A percentile compares a stretch with the other conserved stretches of the same genome.
phyloP scores from a whole-genome alignment of 2,797 vertebrate genomes.

The Halcyon badia region DNA sequence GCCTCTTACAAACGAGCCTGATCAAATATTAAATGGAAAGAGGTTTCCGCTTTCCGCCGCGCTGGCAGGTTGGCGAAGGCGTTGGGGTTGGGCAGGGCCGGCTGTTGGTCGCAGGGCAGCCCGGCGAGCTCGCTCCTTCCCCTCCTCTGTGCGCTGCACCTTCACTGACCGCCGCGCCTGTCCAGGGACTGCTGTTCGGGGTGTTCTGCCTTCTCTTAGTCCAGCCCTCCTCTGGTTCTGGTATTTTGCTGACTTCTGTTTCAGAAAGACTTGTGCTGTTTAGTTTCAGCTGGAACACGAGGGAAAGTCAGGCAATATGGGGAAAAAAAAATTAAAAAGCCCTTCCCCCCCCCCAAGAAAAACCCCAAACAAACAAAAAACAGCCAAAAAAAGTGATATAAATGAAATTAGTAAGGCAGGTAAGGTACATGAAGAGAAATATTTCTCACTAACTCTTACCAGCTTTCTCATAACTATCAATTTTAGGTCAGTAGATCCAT shows the following conservation, averaged over 20 bases:
- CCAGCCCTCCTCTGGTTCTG: rapidly evolving
- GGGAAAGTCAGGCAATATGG: background rate
- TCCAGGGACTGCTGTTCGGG: rapidly evolving
- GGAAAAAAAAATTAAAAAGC: background rate
- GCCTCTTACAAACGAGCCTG: background rate
- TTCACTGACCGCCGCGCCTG: rapidly evolving
- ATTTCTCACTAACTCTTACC: background rate
- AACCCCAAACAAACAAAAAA: no score
- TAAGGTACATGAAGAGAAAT: background rate
- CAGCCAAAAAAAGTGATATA: background rate
- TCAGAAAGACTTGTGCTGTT: rapidly evolving
- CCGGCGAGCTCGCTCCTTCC: rapidly evolving
- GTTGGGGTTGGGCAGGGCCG: background rate
- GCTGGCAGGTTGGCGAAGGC: background rate
- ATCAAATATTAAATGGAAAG: background rate
- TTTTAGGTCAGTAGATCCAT: background rate
- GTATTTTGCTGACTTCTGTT: background rate
- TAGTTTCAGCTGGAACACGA: background rate
- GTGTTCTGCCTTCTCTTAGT: no score
- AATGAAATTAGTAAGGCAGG: background rate
- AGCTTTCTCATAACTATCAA: background rate
- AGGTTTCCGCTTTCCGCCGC: background rate
- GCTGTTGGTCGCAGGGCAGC: background rate
- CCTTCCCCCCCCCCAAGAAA: no score
- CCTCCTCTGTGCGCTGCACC: rapidly evolving